Evolutionary conservation across 2,888 invertebrate species (phyloP).

Genomic region (Mystacides longicornis): DNA sequence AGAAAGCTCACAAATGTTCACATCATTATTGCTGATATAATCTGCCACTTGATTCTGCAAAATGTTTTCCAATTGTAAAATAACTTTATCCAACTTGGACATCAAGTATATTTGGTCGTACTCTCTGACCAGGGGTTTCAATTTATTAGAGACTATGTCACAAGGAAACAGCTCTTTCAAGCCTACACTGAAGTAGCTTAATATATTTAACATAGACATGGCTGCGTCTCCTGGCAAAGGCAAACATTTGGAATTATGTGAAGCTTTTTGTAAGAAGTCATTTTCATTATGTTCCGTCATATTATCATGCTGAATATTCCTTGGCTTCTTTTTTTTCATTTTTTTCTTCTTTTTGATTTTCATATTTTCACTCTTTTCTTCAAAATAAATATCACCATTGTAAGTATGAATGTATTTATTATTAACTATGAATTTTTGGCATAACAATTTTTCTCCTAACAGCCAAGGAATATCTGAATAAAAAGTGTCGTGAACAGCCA

Average conservation of each 20-base stretch:
- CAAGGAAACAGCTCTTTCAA: conserved; percentile 7
- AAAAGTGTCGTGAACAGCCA: too few relatives aligned
- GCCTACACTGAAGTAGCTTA: conserved; percentile 3
- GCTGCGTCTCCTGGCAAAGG: conserved; percentile 4
- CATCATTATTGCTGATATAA: background rate
- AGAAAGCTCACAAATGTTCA: background rate
- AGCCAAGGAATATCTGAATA: background rate
- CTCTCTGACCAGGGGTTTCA: background rate
- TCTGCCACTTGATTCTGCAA: conserved; percentile 5
- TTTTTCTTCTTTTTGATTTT: background rate
- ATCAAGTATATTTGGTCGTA: conserved; percentile 10
- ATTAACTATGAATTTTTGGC: background rate
- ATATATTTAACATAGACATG: background rate
- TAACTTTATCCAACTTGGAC: conserved; percentile 4
- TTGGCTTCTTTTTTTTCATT: too few relatives aligned
- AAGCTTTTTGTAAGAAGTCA: too few relatives aligned
- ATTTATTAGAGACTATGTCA: background rate
- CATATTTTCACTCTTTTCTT: background rate
- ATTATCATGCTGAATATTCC: too few relatives aligned
- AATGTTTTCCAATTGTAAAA: conserved; percentile 10
- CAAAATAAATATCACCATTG: background rate
- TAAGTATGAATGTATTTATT: background rate
- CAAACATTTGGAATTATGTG: too few relatives aligned
- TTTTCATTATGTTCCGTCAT: too few relatives aligned
- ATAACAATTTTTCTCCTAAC: background rate